Evolutionary conservation across 1,140 invertebrate genomes (phyloP), one percentile per base, ranked within the genome.

Genomic region (Spodoptera frugiperda): DNA sequence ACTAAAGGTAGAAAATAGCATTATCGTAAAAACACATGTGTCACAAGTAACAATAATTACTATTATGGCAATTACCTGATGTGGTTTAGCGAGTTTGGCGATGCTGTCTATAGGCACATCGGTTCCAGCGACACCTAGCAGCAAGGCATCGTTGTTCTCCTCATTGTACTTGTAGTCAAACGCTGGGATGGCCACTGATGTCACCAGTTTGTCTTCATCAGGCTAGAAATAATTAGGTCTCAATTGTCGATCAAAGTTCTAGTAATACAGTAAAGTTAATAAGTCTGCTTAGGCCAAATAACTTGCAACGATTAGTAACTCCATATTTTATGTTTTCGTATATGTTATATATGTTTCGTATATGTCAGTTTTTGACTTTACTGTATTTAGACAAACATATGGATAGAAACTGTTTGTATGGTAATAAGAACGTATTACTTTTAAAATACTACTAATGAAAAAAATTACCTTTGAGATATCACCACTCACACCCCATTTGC

Each of bases 91-190:
- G 39, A 99, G 93, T 92, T 97, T 97, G 68, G 96, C 95, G 33
- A 99, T 97, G 82, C 99, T 98, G 78, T 97, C 96, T 11, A 99
- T 97, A 11, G 98, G 97, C n/a, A 99, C 96, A 90, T 99, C 98
- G 0, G 98, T 98, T 1, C 98, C 98, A 14, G 97, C 98, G 8
- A 99, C 98, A 0, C 99, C 98, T 1, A 99, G 94, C 19, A 99
- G 91, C 83, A 97, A 95, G 0, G 97, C 97, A n/a, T 95, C 95
- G 25, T 95, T 95, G 83, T 94, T 91, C 51, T 95, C 92, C 46
- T 94, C 92, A 70, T 95, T 96, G 63, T 94, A 94, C 80, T 95
- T 96, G 67, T 94, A 95, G 91, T 98, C 97, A 88, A 97, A 98
- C 3, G 98, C 97, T 1, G 98, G 98, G 15, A 97, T 97, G 1